phyloP scores from a whole-genome alignment of 2,797 vertebrate species.

The Helostoma temminkii region DNA sequence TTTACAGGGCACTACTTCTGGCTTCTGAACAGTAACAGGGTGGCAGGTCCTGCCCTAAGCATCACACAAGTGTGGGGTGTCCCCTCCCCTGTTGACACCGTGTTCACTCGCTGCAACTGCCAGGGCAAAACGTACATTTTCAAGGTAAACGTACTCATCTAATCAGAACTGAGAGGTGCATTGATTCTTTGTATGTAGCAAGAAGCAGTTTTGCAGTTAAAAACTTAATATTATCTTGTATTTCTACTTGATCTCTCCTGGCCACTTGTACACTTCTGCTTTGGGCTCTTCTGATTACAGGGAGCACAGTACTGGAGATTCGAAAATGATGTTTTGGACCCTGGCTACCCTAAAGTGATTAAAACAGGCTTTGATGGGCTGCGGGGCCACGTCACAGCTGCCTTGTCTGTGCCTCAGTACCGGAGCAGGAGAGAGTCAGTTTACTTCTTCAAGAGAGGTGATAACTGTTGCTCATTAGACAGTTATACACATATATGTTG shows the following conservation, averaged over 20 bases:
- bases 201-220: neutral
- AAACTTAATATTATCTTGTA: too few species aligned
- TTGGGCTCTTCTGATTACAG: slow-evolving; percentile 68
- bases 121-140: slow-evolving; percentile 96
- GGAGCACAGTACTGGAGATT: slow-evolving; percentile 93
- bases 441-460: slow-evolving; percentile 96
- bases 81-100: slow-evolving; percentile 93
- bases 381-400: slow-evolving; percentile 88
- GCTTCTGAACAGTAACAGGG: slow-evolving; percentile 84
- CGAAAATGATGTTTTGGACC: slow-evolving; percentile 89
- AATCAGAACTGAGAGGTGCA: neutral
- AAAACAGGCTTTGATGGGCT: slow-evolving; percentile 90
- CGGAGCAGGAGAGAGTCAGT: slow-evolving; percentile 88
- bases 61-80: slow-evolving; percentile 93
- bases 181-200: neutral
- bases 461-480: neutral
- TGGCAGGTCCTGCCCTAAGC: slow-evolving; percentile 81
- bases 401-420: slow-evolving; percentile 90
- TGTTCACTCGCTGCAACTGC: slow-evolving; percentile 96
- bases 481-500: too few species aligned
- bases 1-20: slow-evolving; percentile 94
- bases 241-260: too few species aligned
- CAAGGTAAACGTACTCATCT: slow-evolving; percentile 83
- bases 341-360: slow-evolving; percentile 88
- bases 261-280: too few species aligned